These are phyloP conservation scores for Zenarchopterus dispar DNA, from an alignment of 2,797 vertebrate species.

Conservation along the genomic window DNA sequence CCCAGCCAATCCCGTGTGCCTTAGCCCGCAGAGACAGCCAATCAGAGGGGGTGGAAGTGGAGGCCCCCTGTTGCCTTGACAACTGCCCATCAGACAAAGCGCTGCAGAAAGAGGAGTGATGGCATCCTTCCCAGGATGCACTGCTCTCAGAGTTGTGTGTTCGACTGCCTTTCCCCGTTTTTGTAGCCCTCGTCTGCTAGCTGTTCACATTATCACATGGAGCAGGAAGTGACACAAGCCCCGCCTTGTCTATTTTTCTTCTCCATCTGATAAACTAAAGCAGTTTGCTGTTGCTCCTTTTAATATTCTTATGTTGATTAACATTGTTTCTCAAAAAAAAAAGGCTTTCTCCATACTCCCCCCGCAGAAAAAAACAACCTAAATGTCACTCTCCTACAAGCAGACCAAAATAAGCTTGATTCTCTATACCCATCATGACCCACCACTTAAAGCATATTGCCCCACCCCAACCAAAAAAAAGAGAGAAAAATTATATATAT, in stretches of 20 bases:
- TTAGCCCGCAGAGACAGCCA: slow-evolving; percentile 94
- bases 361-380: slow-evolving; percentile 51
- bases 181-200: slow-evolving; percentile 70
- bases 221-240: slow-evolving; percentile 51
- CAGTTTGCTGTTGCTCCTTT: slow-evolving; percentile 64
- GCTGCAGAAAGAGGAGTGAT: slow-evolving; percentile 90
- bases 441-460: slow-evolving; percentile 20
- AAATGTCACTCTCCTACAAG: slow-evolving; percentile 43
- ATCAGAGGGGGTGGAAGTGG: slow-evolving; percentile 84
- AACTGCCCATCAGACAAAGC: slow-evolving; percentile 88
- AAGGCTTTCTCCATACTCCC: slow-evolving; percentile 70
- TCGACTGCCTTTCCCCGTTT: slow-evolving; percentile 87
- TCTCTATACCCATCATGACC: slow-evolving; percentile 31
- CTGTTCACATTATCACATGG: slow-evolving; percentile 49
- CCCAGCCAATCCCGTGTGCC: slow-evolving; percentile 90
- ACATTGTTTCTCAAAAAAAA: slow-evolving; percentile 71
- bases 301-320: slow-evolving; percentile 78
- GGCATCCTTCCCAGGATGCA: slow-evolving; percentile 67
- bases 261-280: slow-evolving; percentile 48
- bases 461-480: slow-evolving; percentile 8
- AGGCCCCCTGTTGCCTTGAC: slow-evolving; percentile 86
- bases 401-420: slow-evolving; percentile 62
- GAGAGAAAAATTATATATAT: too few species aligned
- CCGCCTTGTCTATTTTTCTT: slow-evolving; percentile 26
- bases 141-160: slow-evolving; percentile 81